phyloP scores from a whole-genome alignment of 92 coral and sea anemone species.

The Palythoa caribaeorum region DNA sequence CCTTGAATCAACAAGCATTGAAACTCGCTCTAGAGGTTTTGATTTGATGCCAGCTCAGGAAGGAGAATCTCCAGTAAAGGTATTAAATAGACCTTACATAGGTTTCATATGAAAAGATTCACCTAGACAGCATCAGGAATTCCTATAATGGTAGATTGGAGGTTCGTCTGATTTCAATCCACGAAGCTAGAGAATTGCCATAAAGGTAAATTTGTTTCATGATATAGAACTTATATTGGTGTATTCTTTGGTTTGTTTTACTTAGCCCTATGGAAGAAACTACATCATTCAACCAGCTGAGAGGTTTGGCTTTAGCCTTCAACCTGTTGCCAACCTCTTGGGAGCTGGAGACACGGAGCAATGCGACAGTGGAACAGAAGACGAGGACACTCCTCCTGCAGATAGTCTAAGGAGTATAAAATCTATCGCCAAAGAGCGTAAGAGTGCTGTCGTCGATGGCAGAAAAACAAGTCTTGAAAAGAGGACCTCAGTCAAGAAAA shows the following conservation, averaged over 20 bases:
- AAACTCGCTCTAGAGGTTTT: slow-evolving; percentile 46
- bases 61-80: slow-evolving; percentile 33
- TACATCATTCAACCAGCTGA: slow-evolving; percentile 70
- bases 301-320: slow-evolving; percentile 67
- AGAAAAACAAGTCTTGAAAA: slow-evolving; percentile 51
- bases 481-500: slow-evolving; percentile 52
- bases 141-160: no score
- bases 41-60: slow-evolving; percentile 44
- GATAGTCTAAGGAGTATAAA: slow-evolving; percentile 94
- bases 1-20: slow-evolving; percentile 40
- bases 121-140: no score
- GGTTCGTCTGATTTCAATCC: no score
- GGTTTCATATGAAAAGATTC: no score
- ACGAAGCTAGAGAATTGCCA: no score
- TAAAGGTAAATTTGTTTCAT: no score
- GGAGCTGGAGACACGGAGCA: slow-evolving; percentile 36
- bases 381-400: slow-evolving; percentile 95
- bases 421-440: slow-evolving; percentile 77
- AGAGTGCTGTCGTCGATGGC: slow-evolving; percentile 68
- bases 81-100: not conserved
- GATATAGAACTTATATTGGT: no score
- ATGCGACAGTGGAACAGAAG: slow-evolving; percentile 57
- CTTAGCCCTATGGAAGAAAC: slow-evolving; percentile 48
- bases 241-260: not conserved
- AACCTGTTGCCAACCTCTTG: slow-evolving; percentile 50